phyloP scores from a whole-genome alignment of 2,113 vertebrate species.

The Phylloscopus trochiloides region DNA sequence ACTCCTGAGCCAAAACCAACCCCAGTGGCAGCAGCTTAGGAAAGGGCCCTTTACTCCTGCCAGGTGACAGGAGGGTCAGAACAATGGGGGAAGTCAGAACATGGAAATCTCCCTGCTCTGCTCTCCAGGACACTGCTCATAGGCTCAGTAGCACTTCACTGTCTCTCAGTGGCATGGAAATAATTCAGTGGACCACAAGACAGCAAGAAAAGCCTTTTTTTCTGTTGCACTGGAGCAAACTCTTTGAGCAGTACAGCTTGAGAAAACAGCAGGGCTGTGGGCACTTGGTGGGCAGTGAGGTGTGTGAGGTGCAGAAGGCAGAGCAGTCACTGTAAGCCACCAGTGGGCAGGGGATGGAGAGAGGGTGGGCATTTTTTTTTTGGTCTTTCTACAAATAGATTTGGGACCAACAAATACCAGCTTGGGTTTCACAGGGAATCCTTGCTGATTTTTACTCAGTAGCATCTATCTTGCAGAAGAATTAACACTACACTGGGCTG shows the following conservation, averaged over 20 bases:
- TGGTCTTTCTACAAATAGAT: neutral
- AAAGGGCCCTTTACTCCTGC: neutral
- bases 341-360: neutral
- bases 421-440: neutral
- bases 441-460: neutral
- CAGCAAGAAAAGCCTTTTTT: neutral
- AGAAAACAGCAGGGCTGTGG: neutral
- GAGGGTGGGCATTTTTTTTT: neutral
- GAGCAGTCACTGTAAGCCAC: neutral
- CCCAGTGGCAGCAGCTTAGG: neutral
- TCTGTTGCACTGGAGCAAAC: neutral
- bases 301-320: neutral
- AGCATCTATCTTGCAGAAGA: neutral
- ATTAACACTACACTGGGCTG: rapidly evolving
- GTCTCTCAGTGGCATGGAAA: neutral
- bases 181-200: neutral
- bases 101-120: neutral
- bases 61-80: neutral
- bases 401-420: neutral
- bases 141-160: neutral
- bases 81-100: rapidly evolving
- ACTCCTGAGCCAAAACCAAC: neutral
- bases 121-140: neutral
- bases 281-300: neutral
- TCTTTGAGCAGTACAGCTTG: neutral